A percentile compares a stretch with the other conserved stretches of the same genome.
phyloP scores from a whole-genome alignment of 2,797 vertebrate genomes.

The Pseudotriccus pelzelni region DNA sequence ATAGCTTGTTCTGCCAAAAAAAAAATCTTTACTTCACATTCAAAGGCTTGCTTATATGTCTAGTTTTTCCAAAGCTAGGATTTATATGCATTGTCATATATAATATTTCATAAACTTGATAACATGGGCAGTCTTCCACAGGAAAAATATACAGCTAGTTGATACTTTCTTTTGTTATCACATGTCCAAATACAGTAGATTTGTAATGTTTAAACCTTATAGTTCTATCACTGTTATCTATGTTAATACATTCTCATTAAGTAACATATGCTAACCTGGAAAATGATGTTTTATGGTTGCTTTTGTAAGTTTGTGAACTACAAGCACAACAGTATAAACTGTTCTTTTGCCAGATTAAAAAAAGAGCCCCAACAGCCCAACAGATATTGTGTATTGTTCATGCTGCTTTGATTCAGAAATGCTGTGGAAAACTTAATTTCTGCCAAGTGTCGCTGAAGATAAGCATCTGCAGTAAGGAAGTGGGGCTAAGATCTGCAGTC shows the following conservation, averaged over 20 bases:
- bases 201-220: background rate
- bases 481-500: background rate
- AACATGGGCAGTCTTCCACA: background rate
- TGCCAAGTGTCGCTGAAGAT: background rate
- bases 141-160: background rate
- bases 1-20: conserved; percentile 24
- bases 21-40: background rate
- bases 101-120: conserved; percentile 11
- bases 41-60: background rate
- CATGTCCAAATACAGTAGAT: background rate
- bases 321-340: background rate
- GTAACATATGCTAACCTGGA: background rate
- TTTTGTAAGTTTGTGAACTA: background rate
- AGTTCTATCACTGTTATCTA: background rate
- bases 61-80: conserved; percentile 3
- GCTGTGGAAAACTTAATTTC: background rate
- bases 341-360: background rate
- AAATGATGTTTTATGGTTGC: background rate
- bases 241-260: background rate
- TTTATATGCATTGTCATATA: background rate
- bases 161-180: background rate
- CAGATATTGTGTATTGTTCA: background rate
- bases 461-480: background rate
- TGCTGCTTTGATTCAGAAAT: background rate
- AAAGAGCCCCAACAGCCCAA: background rate